Evolutionary conservation across 2,797 vertebrate genomes (phyloP).

Genomic region (Myotis myotis): DNA sequence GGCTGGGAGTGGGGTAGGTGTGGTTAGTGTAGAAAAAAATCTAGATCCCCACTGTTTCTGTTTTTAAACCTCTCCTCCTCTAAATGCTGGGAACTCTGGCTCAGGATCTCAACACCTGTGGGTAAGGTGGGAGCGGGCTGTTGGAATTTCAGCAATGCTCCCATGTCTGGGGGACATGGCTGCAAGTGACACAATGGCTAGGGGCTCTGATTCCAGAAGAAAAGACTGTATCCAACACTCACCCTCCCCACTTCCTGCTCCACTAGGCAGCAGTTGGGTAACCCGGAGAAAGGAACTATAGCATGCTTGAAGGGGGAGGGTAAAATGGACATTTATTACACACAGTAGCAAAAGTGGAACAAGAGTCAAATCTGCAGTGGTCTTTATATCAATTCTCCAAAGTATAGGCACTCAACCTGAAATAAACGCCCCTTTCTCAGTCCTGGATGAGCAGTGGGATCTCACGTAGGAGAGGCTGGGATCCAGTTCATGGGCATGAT

Average conservation of each 20-base stretch:
- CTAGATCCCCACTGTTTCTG: not conserved
- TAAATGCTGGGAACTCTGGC: not conserved
- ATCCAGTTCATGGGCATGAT: not conserved
- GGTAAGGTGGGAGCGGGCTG: not conserved
- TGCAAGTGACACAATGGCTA: not conserved
- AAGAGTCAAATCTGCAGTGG: not conserved
- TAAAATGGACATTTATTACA: slow-evolving; percentile 47
- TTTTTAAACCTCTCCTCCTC: not conserved
- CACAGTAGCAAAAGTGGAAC: not conserved
- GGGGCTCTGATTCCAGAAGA: not conserved
- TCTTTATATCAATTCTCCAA: not conserved
- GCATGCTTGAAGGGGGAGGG: not conserved
- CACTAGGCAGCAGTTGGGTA: not conserved
- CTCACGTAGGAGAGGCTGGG: not conserved
- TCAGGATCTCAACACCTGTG: not conserved
- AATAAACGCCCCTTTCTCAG: not conserved
- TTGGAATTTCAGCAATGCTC: not conserved
- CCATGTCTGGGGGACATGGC: not conserved
- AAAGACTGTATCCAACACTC: not conserved
- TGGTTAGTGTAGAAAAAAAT: not conserved
- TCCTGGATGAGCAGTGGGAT: not conserved
- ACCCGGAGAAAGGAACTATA: not conserved
- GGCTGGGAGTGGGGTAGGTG: not conserved
- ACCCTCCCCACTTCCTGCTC: not conserved
- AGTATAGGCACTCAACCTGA: not conserved